These are phyloP conservation scores for Pseudomyrmex concolor DNA, from an alignment of 1,140 invertebrate species.

Conservation along the genomic window DNA sequence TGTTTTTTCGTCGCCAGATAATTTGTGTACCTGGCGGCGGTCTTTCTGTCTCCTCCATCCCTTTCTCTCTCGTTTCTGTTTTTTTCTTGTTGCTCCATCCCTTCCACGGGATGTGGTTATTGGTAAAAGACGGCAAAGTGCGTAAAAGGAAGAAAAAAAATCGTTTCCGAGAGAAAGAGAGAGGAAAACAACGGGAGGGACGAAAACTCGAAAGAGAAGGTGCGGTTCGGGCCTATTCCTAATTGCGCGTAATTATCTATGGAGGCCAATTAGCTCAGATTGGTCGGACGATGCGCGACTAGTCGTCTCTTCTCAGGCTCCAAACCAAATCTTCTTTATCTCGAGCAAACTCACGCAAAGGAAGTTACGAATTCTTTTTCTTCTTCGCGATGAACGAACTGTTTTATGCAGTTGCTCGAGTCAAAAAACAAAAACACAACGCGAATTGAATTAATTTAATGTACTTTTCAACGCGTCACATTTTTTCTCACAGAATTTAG, in stretches of 20 bases:
- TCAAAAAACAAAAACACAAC: neutral
- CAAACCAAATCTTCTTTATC: slow-evolving; percentile 40
- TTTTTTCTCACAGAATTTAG: too few species aligned
- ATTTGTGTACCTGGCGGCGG: slow-evolving; percentile 82
- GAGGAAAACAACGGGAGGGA: slow-evolving; percentile 40
- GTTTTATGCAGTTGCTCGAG: neutral
- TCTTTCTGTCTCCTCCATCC: slow-evolving; percentile 58
- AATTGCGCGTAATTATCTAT: slow-evolving; percentile 84
- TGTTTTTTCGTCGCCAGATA: slow-evolving; percentile 84
- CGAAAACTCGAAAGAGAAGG: slow-evolving; percentile 42
- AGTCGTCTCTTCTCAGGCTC: slow-evolving; percentile 69
- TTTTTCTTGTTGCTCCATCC: slow-evolving; percentile 32
- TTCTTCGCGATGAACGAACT: neutral
- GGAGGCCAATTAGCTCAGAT: slow-evolving; percentile 80
- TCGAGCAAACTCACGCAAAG: slow-evolving; percentile 66
- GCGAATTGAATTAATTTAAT: neutral
- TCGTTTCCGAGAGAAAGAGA: slow-evolving; percentile 17
- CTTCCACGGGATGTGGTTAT: slow-evolving; percentile 64
- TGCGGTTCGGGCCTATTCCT: slow-evolving; percentile 75
- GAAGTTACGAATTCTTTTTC: slow-evolving; percentile 23
- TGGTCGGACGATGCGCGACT: slow-evolving; percentile 72
- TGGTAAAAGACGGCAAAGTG: slow-evolving; percentile 31
- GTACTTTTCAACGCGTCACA: neutral
- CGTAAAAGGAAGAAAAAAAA: neutral
- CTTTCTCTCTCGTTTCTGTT: slow-evolving; percentile 21